Base-by-base conservation (phyloP, 2,888 invertebrate species). In the Halictus quadricinctus region DNA sequence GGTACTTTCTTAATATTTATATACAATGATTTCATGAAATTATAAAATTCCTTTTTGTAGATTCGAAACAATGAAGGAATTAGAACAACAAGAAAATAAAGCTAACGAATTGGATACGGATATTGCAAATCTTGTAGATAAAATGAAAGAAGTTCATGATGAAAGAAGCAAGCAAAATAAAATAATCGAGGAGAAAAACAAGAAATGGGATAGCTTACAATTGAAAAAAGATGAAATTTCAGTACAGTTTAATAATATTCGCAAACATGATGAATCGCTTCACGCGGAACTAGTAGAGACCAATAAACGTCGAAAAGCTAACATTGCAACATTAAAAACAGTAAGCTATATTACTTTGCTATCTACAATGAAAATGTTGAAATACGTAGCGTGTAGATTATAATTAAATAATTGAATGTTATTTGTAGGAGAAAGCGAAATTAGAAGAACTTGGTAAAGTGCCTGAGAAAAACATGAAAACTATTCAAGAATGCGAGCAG, bases 241-340 rank as follows among this genome's bases (percentile, higher is more conserved):
- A 0, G 94, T 93, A 48, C 92, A 95, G 7, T 95, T 95, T 88
- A 95, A 95, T 41, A 95, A 95, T 48, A 91, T 96, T 72, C 93
- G 94, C 58, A 95, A 95, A 86, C 95, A 95, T 82, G 95, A 94
- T 41, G 92, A 94, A 46, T 93, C 95, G 5, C 94, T 96, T 0
- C 96, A 96, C 91, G 96, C 96, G 1, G 97, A 97, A 78, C 96
- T 96, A 92, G 95, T 96, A 0, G 96, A 96, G 87, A 95, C 96
- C 0, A 98, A 97, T 90, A 97, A 97, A 89, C 97, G 97, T 88
- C 96, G 97, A 86, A 98, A 98, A 93, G 97, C 97, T 92, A 95
- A 97, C 48, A 97, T 97, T 85, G 96, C 96, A 74, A 95, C 96
- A 25, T 93, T 98, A 2, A 79, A 74, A 74, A 13, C 66, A 48